Conservation (phyloP, 2,888 invertebrate genomes). For the Petrolisthes manimaculis region DNA sequence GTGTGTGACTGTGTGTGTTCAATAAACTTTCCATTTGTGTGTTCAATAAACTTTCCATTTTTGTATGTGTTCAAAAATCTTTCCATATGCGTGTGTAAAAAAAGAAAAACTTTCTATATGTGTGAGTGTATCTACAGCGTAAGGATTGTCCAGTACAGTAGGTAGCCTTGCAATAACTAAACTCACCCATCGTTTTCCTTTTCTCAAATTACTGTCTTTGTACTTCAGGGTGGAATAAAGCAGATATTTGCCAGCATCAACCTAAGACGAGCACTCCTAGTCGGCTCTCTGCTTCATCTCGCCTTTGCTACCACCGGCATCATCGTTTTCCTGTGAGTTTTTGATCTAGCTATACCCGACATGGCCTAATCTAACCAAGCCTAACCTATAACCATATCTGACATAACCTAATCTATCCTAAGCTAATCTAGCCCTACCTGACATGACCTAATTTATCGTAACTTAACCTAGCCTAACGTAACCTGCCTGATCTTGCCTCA, state of each 20-base stretch:
- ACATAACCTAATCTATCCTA: not conserved
- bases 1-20: too few relatives aligned
- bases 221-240: not conserved
- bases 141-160: too few relatives aligned
- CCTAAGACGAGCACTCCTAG: slow-evolving; percentile 4
- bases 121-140: too few relatives aligned
- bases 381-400: too few relatives aligned
- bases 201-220: not conserved
- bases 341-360: not conserved
- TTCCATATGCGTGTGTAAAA: too few relatives aligned
- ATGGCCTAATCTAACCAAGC: not conserved
- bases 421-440: not conserved
- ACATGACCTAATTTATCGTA: too few relatives aligned
- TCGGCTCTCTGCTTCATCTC: slow-evolving; percentile 18
- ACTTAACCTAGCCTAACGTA: not conserved
- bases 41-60: too few relatives aligned
- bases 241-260: not conserved
- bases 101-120: too few relatives aligned
- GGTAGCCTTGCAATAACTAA: too few relatives aligned
- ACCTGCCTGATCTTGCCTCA: not conserved
- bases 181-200: too few relatives aligned
- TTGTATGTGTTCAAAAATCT: too few relatives aligned
- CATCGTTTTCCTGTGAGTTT: slow-evolving; percentile 10
- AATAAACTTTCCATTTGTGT: too few relatives aligned
- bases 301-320: not conserved